phyloP scores from a whole-genome alignment of 2,113 vertebrate genomes.

The Oncorhynchus keta region DNA sequence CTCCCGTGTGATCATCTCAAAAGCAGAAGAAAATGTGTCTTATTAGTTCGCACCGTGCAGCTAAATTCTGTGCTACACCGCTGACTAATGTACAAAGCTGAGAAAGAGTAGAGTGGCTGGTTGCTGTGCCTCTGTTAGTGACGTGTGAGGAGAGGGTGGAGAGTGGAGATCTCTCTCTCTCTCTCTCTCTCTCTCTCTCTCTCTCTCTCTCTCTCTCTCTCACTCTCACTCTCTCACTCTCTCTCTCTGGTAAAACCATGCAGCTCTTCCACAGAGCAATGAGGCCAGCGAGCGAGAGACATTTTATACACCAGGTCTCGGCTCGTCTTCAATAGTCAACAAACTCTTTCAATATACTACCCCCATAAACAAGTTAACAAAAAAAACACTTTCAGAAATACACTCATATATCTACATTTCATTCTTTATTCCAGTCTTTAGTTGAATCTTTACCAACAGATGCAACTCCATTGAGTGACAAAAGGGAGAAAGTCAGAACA shows the following conservation, averaged over 20 bases:
- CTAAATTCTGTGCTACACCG: conserved; percentile 74
- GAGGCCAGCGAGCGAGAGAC: background rate
- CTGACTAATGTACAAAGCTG: conserved; percentile 76
- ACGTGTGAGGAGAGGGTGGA: conserved; percentile 52
- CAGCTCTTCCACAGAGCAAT: conserved; percentile 56
- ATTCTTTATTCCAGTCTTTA: conserved; percentile 18
- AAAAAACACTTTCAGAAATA: background rate
- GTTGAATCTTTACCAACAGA: conserved; percentile 21
- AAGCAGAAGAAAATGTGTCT: conserved; percentile 63
- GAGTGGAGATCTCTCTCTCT: conserved; percentile 2
- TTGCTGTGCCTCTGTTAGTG: conserved; percentile 49
- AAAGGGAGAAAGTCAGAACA: too few species aligned
- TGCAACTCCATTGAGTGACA: conserved; percentile 12
- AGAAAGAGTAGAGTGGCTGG: conserved; percentile 60
- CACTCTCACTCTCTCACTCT: background rate
- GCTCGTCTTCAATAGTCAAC: conserved; percentile 39
- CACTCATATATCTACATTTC: background rate
- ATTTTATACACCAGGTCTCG: conserved; percentile 30
- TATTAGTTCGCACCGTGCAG: conserved; percentile 71
- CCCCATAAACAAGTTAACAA: background rate
- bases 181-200: background rate
- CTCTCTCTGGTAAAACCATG: conserved; percentile 48
- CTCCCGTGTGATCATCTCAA: conserved; percentile 66
- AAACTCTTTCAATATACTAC: background rate
- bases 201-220: background rate